Conservation (phyloP, 2,888 invertebrate species). For the Sylvicola cinctus region DNA sequence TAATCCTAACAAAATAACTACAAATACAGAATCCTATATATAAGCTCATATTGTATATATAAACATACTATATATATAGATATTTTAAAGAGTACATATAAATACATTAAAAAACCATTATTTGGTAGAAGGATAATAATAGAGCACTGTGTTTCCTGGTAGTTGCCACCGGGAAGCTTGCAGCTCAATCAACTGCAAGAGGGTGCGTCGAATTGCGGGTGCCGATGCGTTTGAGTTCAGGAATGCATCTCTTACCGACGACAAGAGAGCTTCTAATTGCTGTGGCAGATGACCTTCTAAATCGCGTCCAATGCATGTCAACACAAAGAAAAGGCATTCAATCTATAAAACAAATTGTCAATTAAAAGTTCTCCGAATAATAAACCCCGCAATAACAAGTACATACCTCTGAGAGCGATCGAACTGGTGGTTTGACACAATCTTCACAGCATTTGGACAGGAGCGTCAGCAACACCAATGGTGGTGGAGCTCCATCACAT, state of each 20-base stretch:
- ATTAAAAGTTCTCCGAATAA: conserved; percentile 1
- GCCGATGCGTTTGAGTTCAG: conserved; percentile 49
- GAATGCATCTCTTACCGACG: conserved; percentile 68
- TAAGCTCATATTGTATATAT: no score
- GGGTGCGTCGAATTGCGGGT: conserved; percentile 58
- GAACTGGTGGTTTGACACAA: conserved; percentile 63
- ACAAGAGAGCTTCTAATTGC: conserved; percentile 58
- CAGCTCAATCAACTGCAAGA: conserved; percentile 74
- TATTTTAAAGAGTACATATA: no score
- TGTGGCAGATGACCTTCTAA: conserved; percentile 62
- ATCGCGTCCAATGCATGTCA: conserved; percentile 75
- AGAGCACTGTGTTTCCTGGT: conserved; percentile 71
- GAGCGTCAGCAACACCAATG: conserved; percentile 57
- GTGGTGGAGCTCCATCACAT: conserved; percentile 40
- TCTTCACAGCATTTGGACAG: conserved; percentile 79
- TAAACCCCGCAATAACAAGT: conserved; percentile 3
- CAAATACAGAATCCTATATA: no score
- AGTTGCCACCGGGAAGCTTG: conserved; percentile 83
- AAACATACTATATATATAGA: no score
- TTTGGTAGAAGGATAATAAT: conserved; percentile 57
- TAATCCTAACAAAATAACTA: no score
- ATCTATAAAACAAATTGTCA: conserved; percentile 31
- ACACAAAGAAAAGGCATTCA: conserved; percentile 72
- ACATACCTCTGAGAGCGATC: conserved; percentile 54
- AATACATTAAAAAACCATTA: conserved; percentile 16